These are phyloP conservation scores for Drosophila asahinai DNA, from an alignment of 1,140 invertebrate species.

Conservation along the genomic window DNA sequence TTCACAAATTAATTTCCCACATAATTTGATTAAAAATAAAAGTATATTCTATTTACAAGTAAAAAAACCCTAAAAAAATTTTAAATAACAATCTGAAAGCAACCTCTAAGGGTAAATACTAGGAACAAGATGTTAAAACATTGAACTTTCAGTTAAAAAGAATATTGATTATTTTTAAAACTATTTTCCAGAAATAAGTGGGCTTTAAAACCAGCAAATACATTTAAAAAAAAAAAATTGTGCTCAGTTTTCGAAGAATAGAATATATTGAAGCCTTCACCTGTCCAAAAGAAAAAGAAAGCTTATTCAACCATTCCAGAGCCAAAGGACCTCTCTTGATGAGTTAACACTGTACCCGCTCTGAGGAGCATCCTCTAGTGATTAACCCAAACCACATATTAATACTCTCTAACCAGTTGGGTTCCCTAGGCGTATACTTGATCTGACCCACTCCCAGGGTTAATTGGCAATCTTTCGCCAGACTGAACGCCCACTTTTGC, in stretches of 20 bases:
- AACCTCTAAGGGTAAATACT: too few relatives aligned
- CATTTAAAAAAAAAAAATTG: too few relatives aligned
- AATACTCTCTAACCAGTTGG: constrained; percentile 7
- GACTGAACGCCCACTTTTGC: constrained; percentile 30
- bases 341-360: constrained; percentile 1
- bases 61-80: neutral
- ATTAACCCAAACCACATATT: constrained; percentile 28
- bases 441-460: constrained; percentile 46
- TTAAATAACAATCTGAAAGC: neutral
- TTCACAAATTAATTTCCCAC: neutral
- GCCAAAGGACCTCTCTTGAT: too few relatives aligned
- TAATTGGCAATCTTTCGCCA: constrained; percentile 54
- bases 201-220: too few relatives aligned
- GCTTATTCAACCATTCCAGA: neutral
- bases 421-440: constrained; percentile 22
- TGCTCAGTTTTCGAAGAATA: too few relatives aligned
- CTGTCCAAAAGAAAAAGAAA: neutral
- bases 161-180: too few relatives aligned
- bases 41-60: too few relatives aligned
- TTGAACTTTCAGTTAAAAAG: too few relatives aligned
- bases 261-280: too few relatives aligned
- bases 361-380: constrained; percentile 5
- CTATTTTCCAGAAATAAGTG: too few relatives aligned
- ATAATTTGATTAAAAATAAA: too few relatives aligned
- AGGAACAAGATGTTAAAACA: too few relatives aligned